Conservation (phyloP, 1,140 invertebrate genomes). For the Lucilia cuprina region DNA sequence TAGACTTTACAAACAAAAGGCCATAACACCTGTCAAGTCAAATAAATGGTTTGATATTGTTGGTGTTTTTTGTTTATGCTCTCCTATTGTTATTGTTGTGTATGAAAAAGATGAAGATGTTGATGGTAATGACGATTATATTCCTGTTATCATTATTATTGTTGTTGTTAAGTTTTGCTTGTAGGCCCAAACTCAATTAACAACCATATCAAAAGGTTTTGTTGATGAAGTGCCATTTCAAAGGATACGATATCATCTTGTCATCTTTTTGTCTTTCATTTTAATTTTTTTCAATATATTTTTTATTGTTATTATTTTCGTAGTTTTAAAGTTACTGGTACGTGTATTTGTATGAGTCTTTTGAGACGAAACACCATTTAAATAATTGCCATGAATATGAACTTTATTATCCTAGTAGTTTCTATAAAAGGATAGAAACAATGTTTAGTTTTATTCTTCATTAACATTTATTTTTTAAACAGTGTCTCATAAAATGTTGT, state of each 20-base stretch:
- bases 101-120: conserved; percentile 19
- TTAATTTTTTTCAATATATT: background rate
- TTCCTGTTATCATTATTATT: background rate
- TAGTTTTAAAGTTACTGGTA: background rate
- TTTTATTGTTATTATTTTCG: background rate
- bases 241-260: background rate
- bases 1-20: background rate
- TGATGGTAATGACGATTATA: background rate
- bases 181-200: conserved; percentile 28
- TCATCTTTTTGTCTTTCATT: background rate
- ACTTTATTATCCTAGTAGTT: background rate
- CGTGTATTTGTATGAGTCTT: background rate
- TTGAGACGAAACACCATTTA: conserved; percentile 6
- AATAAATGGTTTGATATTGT: background rate
- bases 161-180: background rate
- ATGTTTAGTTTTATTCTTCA: background rate
- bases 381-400: background rate
- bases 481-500: too few relatives aligned
- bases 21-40: conserved; percentile 19
- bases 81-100: background rate
- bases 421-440: background rate
- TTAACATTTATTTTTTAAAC: background rate
- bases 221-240: conserved; percentile 25
- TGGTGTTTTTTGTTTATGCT: background rate
- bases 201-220: conserved; percentile 1